phyloP scores from a whole-genome alignment of 1,140 invertebrate genomes.

The Lysiphlebus fabarum region DNA sequence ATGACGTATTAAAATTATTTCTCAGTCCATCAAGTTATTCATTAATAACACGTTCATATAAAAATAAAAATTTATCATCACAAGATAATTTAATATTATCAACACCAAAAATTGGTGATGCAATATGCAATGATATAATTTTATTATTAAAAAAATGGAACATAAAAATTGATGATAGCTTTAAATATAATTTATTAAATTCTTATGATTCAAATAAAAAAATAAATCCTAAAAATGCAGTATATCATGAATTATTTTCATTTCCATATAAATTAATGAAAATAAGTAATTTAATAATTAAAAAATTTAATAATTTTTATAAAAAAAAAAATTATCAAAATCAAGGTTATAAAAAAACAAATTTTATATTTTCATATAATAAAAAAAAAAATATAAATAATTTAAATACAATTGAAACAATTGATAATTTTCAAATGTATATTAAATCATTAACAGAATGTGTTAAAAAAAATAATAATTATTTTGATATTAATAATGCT shows the following conservation, averaged over 20 bases:
- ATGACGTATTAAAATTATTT: background rate
- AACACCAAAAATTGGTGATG: conserved; percentile 4
- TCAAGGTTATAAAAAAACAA: conserved; percentile 14
- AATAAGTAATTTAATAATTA: background rate
- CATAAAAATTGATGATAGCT: too few species aligned
- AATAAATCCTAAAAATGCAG: background rate
- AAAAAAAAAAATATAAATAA: conserved; percentile 10
- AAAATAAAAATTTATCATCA: too few species aligned
- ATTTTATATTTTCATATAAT: background rate
- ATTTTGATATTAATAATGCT: too few species aligned
- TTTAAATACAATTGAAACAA: too few species aligned
- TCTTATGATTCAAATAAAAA: too few species aligned
- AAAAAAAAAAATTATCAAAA: conserved; percentile 18
- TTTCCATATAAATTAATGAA: conserved; percentile 11
- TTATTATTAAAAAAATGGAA: conserved; percentile 2
- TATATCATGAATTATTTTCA: conserved; percentile 12
- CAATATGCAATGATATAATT: conserved; percentile 11
- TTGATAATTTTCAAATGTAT: too few species aligned
- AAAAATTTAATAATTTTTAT: conserved; percentile 1
- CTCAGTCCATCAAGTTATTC: background rate
- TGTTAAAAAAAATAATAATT: too few species aligned
- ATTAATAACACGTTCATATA: background rate
- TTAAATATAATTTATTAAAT: too few species aligned
- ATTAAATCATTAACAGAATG: too few species aligned
- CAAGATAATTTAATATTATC: too few species aligned